phyloP scores from a whole-genome alignment of 2,888 invertebrate genomes.

The Agrochola lota region DNA sequence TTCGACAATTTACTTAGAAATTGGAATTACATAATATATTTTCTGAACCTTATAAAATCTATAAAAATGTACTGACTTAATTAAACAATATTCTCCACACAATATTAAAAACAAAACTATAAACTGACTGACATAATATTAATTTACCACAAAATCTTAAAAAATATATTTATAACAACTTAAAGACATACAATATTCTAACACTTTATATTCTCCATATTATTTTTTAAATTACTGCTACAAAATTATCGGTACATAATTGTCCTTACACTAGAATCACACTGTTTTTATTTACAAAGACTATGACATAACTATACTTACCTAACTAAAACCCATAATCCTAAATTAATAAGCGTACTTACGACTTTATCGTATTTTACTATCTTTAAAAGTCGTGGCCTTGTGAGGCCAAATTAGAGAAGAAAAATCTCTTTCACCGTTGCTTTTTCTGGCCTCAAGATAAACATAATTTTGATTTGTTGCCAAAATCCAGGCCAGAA shows the following conservation, averaged over 20 bases:
- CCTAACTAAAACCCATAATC: conserved; percentile 41
- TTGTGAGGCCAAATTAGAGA: neutral
- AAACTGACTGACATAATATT: conserved; percentile 33
- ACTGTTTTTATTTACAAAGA: conserved; percentile 64
- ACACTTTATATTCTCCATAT: conserved; percentile 37
- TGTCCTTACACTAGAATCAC: conserved; percentile 67
- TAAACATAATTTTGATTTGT: neutral
- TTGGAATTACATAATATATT: conserved; percentile 5
- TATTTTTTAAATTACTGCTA: conserved; percentile 16
- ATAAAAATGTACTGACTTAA: conserved; percentile 14
- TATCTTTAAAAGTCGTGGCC: neutral
- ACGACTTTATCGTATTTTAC: conserved; percentile 30
- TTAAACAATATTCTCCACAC: conserved; percentile 23
- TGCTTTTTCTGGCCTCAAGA: conserved; percentile 9
- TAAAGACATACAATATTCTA: conserved; percentile 15
- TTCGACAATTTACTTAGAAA: neutral
- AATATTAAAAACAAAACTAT: conserved; percentile 33
- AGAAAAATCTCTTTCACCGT: neutral
- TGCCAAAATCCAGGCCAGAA: neutral
- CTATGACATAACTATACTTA: conserved; percentile 17
- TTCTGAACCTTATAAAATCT: conserved; percentile 5
- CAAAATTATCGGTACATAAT: conserved; percentile 51
- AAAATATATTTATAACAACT: conserved; percentile 26
- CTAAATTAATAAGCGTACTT: conserved; percentile 65
- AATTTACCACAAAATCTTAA: conserved; percentile 41